Evolutionary conservation across 2,113 vertebrate species (phyloP).

Genomic region (Lycocorax pyrrhopterus): DNA sequence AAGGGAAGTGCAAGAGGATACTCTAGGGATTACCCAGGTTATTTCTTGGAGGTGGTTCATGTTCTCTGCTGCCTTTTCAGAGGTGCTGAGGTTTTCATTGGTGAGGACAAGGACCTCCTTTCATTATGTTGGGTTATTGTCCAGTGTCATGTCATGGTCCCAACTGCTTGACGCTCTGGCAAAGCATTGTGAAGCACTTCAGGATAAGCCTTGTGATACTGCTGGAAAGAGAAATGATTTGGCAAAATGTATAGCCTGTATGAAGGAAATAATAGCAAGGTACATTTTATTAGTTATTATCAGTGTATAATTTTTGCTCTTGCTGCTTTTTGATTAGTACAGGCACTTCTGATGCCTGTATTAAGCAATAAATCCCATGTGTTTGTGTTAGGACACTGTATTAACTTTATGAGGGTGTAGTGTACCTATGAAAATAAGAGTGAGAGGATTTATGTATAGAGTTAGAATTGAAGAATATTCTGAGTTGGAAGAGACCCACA

Average conservation of each 20-base stretch:
- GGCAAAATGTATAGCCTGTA: fast-evolving
- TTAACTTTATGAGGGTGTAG: neutral
- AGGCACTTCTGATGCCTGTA: neutral
- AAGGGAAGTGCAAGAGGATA: neutral
- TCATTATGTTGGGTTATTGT: neutral
- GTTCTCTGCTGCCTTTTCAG: neutral
- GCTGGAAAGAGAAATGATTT: neutral
- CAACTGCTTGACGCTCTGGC: neutral
- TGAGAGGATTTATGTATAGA: neutral
- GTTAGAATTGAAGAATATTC: neutral
- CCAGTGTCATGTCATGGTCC: neutral
- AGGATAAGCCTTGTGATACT: neutral
- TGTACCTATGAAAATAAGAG: neutral
- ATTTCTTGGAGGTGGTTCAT: neutral
- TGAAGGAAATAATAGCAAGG: neutral
- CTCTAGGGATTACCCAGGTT: neutral
- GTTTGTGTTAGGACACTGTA: neutral
- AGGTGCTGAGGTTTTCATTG: neutral
- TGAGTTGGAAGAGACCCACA: neutral
- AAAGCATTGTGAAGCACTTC: neutral
- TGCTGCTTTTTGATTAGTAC: neutral
- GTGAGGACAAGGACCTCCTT: neutral
- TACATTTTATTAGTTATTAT: neutral
- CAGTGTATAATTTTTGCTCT: neutral
- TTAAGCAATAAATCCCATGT: neutral